Evolutionary conservation across 2,797 vertebrate species (phyloP), one percentile per base, ranked within the genome.

Genomic region (Sus cebifrons): DNA sequence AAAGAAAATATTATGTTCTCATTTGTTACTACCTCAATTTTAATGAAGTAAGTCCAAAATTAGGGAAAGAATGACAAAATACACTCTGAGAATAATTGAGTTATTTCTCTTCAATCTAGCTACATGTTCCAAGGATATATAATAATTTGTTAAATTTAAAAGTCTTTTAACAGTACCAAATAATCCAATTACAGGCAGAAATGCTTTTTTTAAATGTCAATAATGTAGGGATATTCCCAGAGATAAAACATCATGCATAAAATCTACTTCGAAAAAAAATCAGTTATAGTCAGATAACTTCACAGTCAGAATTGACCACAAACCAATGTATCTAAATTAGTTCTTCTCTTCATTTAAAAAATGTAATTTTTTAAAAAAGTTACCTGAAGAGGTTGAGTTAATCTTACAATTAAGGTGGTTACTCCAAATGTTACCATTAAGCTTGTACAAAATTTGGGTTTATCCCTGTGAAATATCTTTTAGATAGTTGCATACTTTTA

Each of bases 61-160:
- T 71, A 60, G 7, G 62, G n/a, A 65, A 68, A 70, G 2, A 81
- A 81, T 10, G 32, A 20, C 1, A 68, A 2, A 64, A 64, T 16
- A 60, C 6, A 29, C 5, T 73, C 36, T 56, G 20, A 74, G 15
- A 58, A 70, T 71, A 86, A 52, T 16, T 4, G 58, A 74, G 18
- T 17, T 73, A 54, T 60, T 74, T 91, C 60, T 75, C 67, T 75
- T 15, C 21, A 52, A 75, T 62, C 62, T 56, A 74, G 44, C 3
- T 75, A 36, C 23, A 70, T n/a, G 54, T 60, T 81, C 21, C 21
- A 49, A 81, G 5, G 2, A 52, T 23, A 12, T 44, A 16, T 49
- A 52, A 85, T 94, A 62, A 32, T 52, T 89, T 11, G 17, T 92
- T 79, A 65, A 95, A 83, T 70, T 54, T 77, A 60, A 88, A 77